A percentile compares a stretch with the other conserved stretches of the same genome.
These are phyloP conservation scores for Melanerpes aurifrons DNA, from an alignment of 2,113 vertebrate species.

Conservation along the genomic window DNA sequence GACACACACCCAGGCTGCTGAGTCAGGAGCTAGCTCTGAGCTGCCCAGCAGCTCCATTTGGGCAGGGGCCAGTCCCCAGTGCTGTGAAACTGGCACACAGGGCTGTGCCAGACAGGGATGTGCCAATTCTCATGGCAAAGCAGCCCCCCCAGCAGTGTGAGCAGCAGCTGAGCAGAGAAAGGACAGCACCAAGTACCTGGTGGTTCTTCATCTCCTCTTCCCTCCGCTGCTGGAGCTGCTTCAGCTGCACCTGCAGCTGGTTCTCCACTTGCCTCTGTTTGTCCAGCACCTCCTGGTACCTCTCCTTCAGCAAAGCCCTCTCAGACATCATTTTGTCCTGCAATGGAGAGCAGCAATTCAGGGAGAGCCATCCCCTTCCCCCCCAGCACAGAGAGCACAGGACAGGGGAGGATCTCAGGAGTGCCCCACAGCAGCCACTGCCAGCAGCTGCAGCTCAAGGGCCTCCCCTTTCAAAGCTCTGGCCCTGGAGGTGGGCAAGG, in stretches of 20 bases:
- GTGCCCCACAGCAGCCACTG: not conserved
- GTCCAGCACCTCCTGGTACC: slow-evolving; percentile 81
- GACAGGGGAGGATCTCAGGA: not conserved
- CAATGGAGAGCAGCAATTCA: not conserved
- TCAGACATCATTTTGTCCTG: slow-evolving; percentile 82
- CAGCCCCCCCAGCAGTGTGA: rapidly evolving
- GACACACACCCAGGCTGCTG: not conserved
- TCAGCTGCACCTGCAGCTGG: slow-evolving; percentile 79
- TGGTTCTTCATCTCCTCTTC: slow-evolving; percentile 85
- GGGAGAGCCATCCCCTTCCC: not conserved
- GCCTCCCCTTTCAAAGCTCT: not conserved
- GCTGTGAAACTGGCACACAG: not conserved
- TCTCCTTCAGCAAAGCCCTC: slow-evolving; percentile 79
- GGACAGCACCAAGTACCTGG: slow-evolving; percentile 70
- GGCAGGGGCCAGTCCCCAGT: not conserved
- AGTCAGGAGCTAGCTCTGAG: not conserved
- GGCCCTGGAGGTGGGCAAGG: rapidly evolving
- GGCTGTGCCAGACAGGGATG: not conserved
- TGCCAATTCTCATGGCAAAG: not conserved
- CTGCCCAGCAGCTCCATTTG: rapidly evolving
- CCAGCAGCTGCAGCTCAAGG: rapidly evolving
- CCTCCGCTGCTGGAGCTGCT: slow-evolving; percentile 78
- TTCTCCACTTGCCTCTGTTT: slow-evolving; percentile 81
- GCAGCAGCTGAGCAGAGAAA: too few relatives aligned
- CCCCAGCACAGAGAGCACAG: rapidly evolving